Base-by-base conservation (phyloP, 2,797 vertebrate species). In the Falco peregrinus region DNA sequence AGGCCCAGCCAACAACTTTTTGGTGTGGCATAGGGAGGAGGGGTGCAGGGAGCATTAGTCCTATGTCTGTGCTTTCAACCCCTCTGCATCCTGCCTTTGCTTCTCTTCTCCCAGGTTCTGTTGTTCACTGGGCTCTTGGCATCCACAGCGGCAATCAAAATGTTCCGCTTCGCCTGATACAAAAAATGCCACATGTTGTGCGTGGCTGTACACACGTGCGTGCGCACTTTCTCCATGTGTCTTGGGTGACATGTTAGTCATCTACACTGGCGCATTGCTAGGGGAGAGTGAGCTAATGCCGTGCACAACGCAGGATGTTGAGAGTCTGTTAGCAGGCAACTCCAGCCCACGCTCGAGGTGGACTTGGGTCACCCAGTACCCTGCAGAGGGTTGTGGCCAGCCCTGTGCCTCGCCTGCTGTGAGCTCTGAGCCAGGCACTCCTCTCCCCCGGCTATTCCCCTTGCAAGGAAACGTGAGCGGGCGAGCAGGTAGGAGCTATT, bases 321-420 rank as follows among this genome's bases (percentile, higher is more conserved):
- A 33, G 41, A n/a, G 5, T 26, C 25, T 83, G 61, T 50, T 19
- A 54, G 57, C 70, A 78, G 53, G 11, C 33, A 61, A 20, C 73
- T 16, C n/a, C 88, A 87, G 50, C 39, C 25, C 18, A 9, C 0
- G 0, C 63, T 76, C 0, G 0, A 43, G 65, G 16, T 33, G 67
- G 11, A 16, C 21, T 41, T 13, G 24, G 13, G 50, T 54, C 54
- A 47, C 47, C 54, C 54, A 26, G 1, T 26, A 20, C 48, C 37
- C 22, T 22, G 37, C 1, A 4, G 59, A 37, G 50, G 16, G 11
- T 6, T 45, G 68, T 64, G 81, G 43, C 51, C 81, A 63, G 79
- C 57, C 9, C 75, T 77, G 39, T 28, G 33, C 16, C 35, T 51
- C 67, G 11, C 20, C 53, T 33, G n/a, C 51, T 65, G 37, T 8